Base-by-base conservation (phyloP, 2,888 invertebrate genomes). In the Leptothorax acervorum region DNA sequence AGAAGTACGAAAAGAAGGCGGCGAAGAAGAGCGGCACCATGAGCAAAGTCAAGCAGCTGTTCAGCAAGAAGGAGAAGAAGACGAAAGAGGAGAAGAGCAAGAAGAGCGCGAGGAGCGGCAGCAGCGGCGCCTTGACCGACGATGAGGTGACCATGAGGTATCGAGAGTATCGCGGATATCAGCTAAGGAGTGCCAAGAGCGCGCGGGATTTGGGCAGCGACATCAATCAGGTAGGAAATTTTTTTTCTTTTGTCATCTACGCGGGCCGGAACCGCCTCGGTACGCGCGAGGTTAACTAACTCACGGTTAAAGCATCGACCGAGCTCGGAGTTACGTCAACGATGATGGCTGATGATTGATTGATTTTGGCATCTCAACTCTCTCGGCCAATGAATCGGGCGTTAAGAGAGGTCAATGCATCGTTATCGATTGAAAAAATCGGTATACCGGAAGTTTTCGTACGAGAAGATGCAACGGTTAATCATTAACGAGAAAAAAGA, bases 21-120 rank as follows among this genome's bases (percentile, higher is more conserved):
- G 89, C 92, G 5, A 94, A 94, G 88, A 94, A 94, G 89, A 93
- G 93, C 82, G 94, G 94, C 39, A 95, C 94, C 45, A 94, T 94
- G 94, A 94, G 93, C 90, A 94, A 97, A 96, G 96, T 97, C 90
- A 97, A 97, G 93, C 97, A 97, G 94, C 95, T 97, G 91, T 97
- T 97, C 95, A 97, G 96, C 82, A 97, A 97, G 95, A 97, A 96
- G 95, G 96, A 96, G 95, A 96, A 96, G 95, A 96, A 96, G 94
- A 96, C 96, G 94, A 96, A 96, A 90, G 95, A 96, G 87, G 96
- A 96, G 89, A 93, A 90, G 86, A 90, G 89, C 75, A 93, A 93
- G 91, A 92, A 92, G 85, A 91, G 88, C 70, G 86, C 85, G 85
- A 92, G 93, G 75, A 87, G 88, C 53, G 87, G 87, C 83, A 92